These are phyloP conservation scores for Atherinosoma microstoma DNA, from an alignment of 2,797 vertebrate species.

Conservation along the genomic window DNA sequence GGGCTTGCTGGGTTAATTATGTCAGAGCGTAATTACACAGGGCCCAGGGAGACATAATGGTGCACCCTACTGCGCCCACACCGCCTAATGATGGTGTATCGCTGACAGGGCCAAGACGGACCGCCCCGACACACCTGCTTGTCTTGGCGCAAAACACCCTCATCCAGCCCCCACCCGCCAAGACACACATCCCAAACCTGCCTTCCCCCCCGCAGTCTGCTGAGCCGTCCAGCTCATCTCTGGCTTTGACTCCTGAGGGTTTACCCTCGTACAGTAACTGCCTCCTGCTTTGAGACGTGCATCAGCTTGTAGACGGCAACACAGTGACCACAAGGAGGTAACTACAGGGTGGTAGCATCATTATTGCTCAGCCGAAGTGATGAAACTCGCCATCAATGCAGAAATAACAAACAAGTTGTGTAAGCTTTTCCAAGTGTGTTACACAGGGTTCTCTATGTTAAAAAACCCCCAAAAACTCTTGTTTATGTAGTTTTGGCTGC, in stretches of 20 bases:
- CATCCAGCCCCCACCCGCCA: slow-evolving; percentile 48
- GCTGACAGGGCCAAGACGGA: slow-evolving; percentile 90
- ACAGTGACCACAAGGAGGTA: slow-evolving; percentile 54
- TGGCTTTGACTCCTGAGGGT: slow-evolving; percentile 18
- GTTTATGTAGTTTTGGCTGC: slow-evolving; percentile 5
- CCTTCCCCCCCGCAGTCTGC: slow-evolving; percentile 28
- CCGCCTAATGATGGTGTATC: slow-evolving; percentile 93
- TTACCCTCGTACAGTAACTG: slow-evolving; percentile 21
- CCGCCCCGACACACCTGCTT: slow-evolving; percentile 92
- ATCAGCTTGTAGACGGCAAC: slow-evolving; percentile 38
- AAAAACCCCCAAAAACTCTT: not conserved
- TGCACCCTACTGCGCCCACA: slow-evolving; percentile 92
- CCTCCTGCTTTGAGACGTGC: slow-evolving; percentile 46
- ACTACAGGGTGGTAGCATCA: slow-evolving; percentile 58
- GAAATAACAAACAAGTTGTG: slow-evolving; percentile 33
- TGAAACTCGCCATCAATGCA: slow-evolving; percentile 69
- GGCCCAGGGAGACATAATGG: slow-evolving; percentile 97
- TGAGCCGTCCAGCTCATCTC: slow-evolving; percentile 31
- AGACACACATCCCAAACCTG: slow-evolving; percentile 47
- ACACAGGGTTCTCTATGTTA: slow-evolving; percentile 9
- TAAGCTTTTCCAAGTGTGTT: too few species aligned
- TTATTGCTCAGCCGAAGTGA: slow-evolving; percentile 64
- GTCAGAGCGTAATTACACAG: slow-evolving; percentile 99
- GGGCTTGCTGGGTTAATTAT: slow-evolving; percentile 99
- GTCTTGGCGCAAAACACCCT: slow-evolving; percentile 79